These are phyloP conservation scores for Castor canadensis DNA, from an alignment of 2,113 vertebrate genomes.

Conservation along the genomic window DNA sequence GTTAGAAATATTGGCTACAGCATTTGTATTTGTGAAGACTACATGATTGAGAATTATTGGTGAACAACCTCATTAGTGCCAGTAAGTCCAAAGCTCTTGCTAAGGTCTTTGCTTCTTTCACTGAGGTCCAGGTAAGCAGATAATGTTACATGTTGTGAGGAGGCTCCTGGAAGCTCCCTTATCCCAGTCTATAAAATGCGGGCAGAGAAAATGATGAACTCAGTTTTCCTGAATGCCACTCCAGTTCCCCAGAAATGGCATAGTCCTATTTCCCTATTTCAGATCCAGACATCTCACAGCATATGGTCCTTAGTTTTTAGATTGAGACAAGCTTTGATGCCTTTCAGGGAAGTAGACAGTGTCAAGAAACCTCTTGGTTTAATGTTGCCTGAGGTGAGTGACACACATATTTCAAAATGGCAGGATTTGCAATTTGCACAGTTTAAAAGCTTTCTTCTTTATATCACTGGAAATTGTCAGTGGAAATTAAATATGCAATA, in stretches of 20 bases:
- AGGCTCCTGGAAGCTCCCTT: neutral
- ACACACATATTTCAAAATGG: conserved; percentile 4
- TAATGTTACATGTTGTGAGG: neutral
- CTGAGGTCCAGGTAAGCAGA: neutral
- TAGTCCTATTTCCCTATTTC: neutral
- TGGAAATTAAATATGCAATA: neutral
- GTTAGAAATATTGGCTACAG: conserved; percentile 42
- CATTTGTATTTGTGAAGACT: neutral
- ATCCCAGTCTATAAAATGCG: neutral
- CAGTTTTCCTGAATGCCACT: neutral
- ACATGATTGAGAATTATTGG: neutral
- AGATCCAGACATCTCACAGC: neutral
- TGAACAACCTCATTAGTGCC: neutral
- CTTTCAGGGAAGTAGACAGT: neutral
- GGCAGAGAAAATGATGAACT: conserved; percentile 30
- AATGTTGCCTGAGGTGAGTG: neutral
- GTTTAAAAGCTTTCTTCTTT: conserved; percentile 3
- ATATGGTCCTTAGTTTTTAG: neutral
- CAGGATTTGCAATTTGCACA: neutral
- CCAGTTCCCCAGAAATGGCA: neutral
- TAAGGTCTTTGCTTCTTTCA: conserved; percentile 15
- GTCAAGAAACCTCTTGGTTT: conserved; percentile 28
- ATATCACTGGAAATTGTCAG: neutral
- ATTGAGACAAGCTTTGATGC: neutral
- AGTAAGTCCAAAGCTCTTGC: neutral